Evolutionary conservation across 2,113 vertebrate genomes (phyloP).

Genomic region (Oncorhynchus masou): DNA sequence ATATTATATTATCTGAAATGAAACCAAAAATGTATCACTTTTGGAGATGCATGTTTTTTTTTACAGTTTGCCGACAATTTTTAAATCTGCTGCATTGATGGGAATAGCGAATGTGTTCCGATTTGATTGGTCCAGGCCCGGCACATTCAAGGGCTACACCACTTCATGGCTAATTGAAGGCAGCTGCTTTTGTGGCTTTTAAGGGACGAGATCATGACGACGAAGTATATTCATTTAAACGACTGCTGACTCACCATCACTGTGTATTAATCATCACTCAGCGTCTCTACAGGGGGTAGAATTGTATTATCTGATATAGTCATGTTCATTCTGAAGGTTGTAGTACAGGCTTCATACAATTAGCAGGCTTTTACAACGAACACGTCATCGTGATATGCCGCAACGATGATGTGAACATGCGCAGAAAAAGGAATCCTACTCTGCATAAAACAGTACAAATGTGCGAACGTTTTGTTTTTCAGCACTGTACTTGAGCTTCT

Average conservation of each 20-base stretch:
- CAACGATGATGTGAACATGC: not conserved
- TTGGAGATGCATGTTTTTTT: no score
- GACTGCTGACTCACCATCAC: conserved; percentile 13
- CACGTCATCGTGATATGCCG: not conserved
- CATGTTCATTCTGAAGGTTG: not conserved
- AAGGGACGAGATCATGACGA: not conserved
- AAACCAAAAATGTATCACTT: no score
- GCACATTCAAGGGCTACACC: no score
- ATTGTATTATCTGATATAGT: conserved; percentile 32
- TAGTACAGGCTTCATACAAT: not conserved
- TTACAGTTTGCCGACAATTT: not conserved
- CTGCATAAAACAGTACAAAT: no score
- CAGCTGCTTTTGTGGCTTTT: not conserved
- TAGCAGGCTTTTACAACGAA: not conserved
- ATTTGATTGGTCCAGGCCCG: not conserved
- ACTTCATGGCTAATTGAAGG: not conserved
- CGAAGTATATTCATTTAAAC: conserved; percentile 7
- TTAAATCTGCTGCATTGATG: not conserved
- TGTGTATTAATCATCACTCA: conserved; percentile 39
- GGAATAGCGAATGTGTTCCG: not conserved
- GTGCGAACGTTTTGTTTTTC: no score
- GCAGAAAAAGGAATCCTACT: not conserved
- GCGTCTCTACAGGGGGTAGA: conserved; percentile 7
- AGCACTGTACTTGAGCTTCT: no score
- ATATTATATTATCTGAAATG: no score